Conservation (phyloP, 2,797 vertebrate species). For the Rhinogobio ventralis region DNA sequence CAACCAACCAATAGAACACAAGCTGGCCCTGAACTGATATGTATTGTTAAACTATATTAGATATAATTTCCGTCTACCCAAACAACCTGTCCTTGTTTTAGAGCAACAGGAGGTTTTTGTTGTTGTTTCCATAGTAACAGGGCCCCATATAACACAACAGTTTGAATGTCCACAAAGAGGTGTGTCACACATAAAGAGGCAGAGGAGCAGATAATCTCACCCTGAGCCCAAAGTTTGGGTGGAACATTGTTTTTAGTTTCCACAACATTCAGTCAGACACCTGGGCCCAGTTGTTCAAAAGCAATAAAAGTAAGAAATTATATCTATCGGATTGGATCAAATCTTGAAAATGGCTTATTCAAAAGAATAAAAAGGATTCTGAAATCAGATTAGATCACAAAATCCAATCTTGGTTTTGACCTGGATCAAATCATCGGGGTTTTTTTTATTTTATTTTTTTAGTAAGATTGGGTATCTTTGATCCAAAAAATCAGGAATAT, state of each 20-base stretch:
- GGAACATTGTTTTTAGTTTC: not conserved
- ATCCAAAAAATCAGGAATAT: too few species aligned
- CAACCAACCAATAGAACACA: not conserved
- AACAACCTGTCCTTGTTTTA: slow-evolving; percentile 4
- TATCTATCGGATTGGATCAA: too few species aligned
- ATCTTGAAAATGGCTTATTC: too few species aligned
- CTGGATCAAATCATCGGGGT: too few species aligned
- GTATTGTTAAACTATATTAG: not conserved
- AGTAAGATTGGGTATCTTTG: too few species aligned
- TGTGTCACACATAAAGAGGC: not conserved
- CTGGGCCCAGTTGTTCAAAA: too few species aligned
- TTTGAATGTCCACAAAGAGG: not conserved
- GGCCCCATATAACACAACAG: not conserved
- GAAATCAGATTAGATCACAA: too few species aligned
- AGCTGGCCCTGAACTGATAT: slow-evolving; percentile 31
- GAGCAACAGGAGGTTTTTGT: slow-evolving; percentile 66
- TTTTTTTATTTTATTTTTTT: too few species aligned
- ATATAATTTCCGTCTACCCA: not conserved
- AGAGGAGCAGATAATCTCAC: not conserved
- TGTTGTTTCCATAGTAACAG: slow-evolving; percentile 73
- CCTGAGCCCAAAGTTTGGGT: not conserved
- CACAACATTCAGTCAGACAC: not conserved
- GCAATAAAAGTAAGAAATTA: too few species aligned
- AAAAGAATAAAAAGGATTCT: too few species aligned
- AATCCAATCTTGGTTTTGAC: too few species aligned